Conservation (phyloP, 2,113 vertebrate species). For the Oreotrochilus melanogaster region DNA sequence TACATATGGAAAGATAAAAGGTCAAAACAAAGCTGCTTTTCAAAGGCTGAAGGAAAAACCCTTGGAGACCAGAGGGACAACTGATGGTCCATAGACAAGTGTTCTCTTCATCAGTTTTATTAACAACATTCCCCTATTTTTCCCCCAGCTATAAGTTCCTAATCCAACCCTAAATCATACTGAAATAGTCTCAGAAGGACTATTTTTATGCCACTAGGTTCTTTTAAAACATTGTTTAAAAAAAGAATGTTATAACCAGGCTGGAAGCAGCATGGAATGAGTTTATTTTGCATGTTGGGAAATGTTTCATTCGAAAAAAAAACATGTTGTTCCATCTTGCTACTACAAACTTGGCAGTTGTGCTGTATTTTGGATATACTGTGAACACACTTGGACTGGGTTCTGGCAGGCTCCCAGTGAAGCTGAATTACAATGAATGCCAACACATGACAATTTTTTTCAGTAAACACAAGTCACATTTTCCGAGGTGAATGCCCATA, state of each 20-base stretch:
- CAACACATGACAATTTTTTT: constrained; percentile 40
- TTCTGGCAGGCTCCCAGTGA: constrained; percentile 63
- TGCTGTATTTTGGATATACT: constrained; percentile 35
- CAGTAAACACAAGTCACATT: constrained; percentile 32
- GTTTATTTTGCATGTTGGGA: not conserved
- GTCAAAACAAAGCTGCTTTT: not conserved
- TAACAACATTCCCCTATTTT: not conserved
- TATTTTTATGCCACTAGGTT: not conserved
- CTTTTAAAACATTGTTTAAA: not conserved
- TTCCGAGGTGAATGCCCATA: constrained; percentile 49
- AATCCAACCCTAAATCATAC: not conserved
- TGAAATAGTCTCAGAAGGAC: not conserved
- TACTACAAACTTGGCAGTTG: constrained; percentile 45
- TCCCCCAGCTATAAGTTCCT: not conserved
- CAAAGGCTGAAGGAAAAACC: not conserved
- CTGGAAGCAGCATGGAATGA: not conserved
- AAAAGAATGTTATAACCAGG: not conserved
- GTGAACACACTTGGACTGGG: constrained; percentile 47
- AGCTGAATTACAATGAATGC: constrained; percentile 44
- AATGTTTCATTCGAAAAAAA: not conserved
- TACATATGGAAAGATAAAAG: not conserved
- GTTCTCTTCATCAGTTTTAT: not conserved
- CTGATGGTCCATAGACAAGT: not conserved
- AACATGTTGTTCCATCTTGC: constrained; percentile 7
- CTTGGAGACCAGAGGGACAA: not conserved